A percentile compares a stretch with the other conserved stretches of the same genome.
phyloP scores from a whole-genome alignment of 2,113 vertebrate species.

The Pedionomus torquatus region DNA sequence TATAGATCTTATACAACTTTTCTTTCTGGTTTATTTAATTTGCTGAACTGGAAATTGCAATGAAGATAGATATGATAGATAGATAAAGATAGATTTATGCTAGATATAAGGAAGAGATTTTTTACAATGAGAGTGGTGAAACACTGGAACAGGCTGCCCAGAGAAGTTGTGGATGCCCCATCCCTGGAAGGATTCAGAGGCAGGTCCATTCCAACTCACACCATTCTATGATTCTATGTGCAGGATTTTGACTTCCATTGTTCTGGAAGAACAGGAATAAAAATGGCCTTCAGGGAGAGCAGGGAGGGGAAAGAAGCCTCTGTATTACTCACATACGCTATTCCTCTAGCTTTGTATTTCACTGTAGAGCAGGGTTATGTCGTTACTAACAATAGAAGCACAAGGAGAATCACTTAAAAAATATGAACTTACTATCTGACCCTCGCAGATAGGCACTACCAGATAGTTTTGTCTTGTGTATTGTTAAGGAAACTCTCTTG shows the following conservation, averaged over 20 bases:
- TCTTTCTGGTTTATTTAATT: constrained; percentile 47
- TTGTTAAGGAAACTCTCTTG: not conserved
- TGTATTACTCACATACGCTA: not conserved
- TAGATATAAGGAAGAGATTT: not conserved
- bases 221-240: not conserved
- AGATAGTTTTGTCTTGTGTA: not conserved
- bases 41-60: constrained; percentile 32
- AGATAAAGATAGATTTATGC: not conserved
- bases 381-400: not conserved
- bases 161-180: not conserved
- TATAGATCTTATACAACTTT: constrained; percentile 23
- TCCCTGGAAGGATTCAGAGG: not conserved
- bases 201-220: not conserved
- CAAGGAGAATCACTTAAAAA: not conserved
- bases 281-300: not conserved
- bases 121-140: not conserved
- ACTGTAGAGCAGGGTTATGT: not conserved
- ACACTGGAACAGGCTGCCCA: not conserved
- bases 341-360: not conserved
- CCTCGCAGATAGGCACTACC: not conserved
- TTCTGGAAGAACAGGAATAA: not conserved
- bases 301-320: not conserved
- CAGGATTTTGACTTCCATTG: constrained; percentile 22
- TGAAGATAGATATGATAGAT: not conserved
- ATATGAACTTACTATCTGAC: not conserved